These are phyloP conservation scores for Pardosa pseudoannulata DNA, from an alignment of 2,888 invertebrate species.

Conservation along the genomic window DNA sequence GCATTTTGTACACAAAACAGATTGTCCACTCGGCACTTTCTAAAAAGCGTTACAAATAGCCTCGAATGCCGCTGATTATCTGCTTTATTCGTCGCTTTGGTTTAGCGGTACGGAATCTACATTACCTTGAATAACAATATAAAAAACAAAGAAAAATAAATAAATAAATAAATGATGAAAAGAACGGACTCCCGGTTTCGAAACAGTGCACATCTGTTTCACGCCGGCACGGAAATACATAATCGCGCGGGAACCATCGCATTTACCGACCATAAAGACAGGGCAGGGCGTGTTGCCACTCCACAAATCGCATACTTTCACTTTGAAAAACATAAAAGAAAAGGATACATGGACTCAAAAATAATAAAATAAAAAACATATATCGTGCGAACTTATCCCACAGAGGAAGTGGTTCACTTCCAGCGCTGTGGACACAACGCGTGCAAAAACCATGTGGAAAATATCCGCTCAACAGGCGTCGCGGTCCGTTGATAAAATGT, in stretches of 20 bases:
- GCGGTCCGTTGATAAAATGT: constrained; percentile 63
- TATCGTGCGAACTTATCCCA: constrained; percentile 51
- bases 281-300: constrained; percentile 25
- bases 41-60: constrained; percentile 7
- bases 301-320: constrained; percentile 60
- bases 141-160: neutral
- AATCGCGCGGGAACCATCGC: constrained; percentile 34
- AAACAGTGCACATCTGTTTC: constrained; percentile 27
- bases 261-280: constrained; percentile 49
- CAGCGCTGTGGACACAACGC: constrained; percentile 32
- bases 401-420: constrained; percentile 58
- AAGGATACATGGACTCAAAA: constrained; percentile 38
- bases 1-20: no score
- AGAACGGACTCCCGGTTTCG: neutral
- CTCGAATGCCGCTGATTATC: neutral
- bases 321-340: constrained; percentile 29
- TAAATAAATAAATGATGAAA: constrained; percentile 5
- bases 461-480: constrained; percentile 49
- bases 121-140: constrained; percentile 3
- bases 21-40: neutral
- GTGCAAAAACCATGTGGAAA: constrained; percentile 58
- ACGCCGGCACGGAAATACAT: neutral
- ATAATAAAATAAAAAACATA: no score
- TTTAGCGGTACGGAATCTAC: neutral
- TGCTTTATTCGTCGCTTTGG: neutral